Evolutionary conservation across 2,113 vertebrate species (phyloP).

Genomic region (Malurus cyaneus): DNA sequence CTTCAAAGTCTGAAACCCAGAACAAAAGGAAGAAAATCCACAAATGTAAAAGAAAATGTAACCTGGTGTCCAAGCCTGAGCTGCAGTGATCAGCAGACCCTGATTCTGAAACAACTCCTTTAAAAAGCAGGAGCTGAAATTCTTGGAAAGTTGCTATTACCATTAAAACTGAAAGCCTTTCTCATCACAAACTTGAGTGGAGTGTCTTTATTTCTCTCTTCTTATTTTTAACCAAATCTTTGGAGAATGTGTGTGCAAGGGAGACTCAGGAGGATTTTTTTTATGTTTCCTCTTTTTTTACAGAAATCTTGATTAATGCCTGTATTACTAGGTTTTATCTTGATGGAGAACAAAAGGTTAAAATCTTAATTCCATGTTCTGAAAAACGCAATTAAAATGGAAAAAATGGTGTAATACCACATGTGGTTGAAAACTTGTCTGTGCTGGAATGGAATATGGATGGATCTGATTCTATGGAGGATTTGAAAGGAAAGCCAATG

Average conservation of each 20-base stretch:
- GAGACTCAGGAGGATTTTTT: background rate
- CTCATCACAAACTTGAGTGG: background rate
- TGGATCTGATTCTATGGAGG: background rate
- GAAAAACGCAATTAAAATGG: background rate
- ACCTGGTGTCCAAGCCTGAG: background rate
- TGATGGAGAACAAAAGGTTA: background rate
- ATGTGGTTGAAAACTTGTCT: background rate
- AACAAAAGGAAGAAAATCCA: accelerated
- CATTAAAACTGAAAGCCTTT: background rate
- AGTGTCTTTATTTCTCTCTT: accelerated
- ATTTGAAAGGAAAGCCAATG: background rate
- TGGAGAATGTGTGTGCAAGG: background rate
- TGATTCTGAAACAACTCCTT: background rate
- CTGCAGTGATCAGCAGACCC: background rate
- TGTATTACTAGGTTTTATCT: background rate
- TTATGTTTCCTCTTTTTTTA: background rate
- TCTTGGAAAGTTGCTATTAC: background rate
- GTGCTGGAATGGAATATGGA: background rate
- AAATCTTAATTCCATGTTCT: background rate
- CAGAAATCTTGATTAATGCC: background rate
- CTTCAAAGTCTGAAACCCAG: background rate
- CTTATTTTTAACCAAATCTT: background rate
- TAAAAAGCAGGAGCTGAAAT: background rate
- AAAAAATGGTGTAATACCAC: background rate
- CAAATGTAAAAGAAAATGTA: background rate